Conservation (phyloP, 2,888 invertebrate genomes). For the Stegophylla sp. region DNA sequence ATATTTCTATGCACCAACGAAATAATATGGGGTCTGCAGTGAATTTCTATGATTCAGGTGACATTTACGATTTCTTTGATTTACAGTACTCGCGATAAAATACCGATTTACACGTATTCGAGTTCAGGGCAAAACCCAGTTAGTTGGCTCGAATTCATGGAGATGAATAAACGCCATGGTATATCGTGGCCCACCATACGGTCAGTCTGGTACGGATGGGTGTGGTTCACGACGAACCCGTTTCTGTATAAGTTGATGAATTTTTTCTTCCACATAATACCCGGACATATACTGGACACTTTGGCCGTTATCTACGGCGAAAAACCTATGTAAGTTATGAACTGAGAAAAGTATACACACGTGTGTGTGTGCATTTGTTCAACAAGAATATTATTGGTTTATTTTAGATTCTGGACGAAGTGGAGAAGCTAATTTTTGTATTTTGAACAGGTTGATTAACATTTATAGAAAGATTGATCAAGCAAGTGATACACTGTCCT, state of each 20-base stretch:
- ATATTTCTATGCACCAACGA: too few species aligned
- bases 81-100: constrained; percentile 64
- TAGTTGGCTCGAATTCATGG: constrained; percentile 77
- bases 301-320: constrained; percentile 60
- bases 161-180: constrained; percentile 67
- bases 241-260: constrained; percentile 59
- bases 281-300: constrained; percentile 61
- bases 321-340: constrained; percentile 60
- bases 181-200: constrained; percentile 69
- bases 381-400: background rate
- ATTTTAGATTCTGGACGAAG: too few species aligned
- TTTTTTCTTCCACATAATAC: constrained; percentile 61
- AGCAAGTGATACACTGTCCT: constrained; percentile 66
- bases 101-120: constrained; percentile 83
- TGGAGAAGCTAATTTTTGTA: too few species aligned
- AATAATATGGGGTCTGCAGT: too few species aligned
- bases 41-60: too few species aligned
- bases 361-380: background rate
- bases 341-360: too few species aligned
- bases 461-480: constrained; percentile 67
- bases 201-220: constrained; percentile 64
- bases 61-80: background rate
- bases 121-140: constrained; percentile 83
- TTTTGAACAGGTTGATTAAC: constrained; percentile 66
- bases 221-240: constrained; percentile 60